These are phyloP conservation scores for Antheraea assamensis DNA, from an alignment of 2,888 invertebrate species.

Conservation along the genomic window DNA sequence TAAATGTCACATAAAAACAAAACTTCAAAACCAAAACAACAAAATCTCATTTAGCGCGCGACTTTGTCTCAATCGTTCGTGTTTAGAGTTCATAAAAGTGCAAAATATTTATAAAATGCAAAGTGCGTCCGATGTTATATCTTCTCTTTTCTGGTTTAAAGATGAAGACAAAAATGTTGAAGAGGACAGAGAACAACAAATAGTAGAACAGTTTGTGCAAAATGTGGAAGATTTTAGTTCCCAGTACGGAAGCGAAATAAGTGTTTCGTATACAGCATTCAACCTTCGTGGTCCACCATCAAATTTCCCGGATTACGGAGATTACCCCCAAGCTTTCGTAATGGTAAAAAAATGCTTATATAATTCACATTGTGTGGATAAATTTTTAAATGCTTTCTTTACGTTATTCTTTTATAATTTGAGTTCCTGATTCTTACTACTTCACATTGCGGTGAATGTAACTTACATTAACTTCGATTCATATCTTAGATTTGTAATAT, in stretches of 20 bases:
- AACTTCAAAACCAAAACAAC: constrained; percentile 24
- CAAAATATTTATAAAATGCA: constrained; percentile 54
- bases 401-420: background rate
- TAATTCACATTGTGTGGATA: background rate
- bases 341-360: constrained; percentile 83
- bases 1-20: constrained; percentile 15
- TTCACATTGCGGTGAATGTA: background rate
- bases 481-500: background rate
- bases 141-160: constrained; percentile 70
- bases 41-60: constrained; percentile 30
- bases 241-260: constrained; percentile 93
- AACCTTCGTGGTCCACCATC: constrained; percentile 93
- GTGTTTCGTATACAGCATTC: constrained; percentile 93
- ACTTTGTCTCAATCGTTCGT: constrained; percentile 22
- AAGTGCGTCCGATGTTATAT: constrained; percentile 71
- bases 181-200: constrained; percentile 60
- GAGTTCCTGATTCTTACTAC: background rate
- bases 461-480: background rate
- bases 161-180: constrained; percentile 51
- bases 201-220: constrained; percentile 89
- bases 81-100: constrained; percentile 3
- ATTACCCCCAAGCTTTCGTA: constrained; percentile 94
- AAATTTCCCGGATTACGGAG: constrained; percentile 94
- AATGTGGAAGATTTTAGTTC: constrained; percentile 93
- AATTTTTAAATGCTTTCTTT: constrained; percentile 13